Conservation (phyloP, 2,113 vertebrate species). For the Ornithorhynchus anatinus region DNA sequence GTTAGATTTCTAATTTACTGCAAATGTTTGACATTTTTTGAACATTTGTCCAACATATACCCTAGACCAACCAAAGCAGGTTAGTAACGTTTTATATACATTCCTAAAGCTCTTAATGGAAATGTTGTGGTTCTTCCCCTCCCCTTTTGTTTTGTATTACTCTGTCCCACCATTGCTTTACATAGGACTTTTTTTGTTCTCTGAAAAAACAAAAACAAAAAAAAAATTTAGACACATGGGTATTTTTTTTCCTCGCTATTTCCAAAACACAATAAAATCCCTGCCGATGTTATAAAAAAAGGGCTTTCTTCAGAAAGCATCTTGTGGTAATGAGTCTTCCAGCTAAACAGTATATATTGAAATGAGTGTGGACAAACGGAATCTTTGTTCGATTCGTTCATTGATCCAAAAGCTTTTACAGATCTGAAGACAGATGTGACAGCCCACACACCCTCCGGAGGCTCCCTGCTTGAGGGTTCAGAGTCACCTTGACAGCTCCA, state of each 20-base stretch:
- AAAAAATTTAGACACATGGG: background rate
- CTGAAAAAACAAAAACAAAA: background rate
- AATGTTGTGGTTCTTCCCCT: slow-evolving; percentile 24
- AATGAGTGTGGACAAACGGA: background rate
- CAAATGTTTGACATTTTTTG: slow-evolving; percentile 68
- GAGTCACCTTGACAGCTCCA: background rate
- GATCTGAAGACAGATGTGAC: background rate
- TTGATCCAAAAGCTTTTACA: background rate
- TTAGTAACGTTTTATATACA: slow-evolving; percentile 48
- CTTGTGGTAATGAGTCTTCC: background rate
- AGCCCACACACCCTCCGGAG: background rate
- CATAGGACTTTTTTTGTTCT: background rate
- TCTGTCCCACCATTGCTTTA: background rate
- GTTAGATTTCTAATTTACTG: slow-evolving; percentile 66
- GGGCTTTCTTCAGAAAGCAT: background rate
- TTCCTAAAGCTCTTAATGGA: slow-evolving; percentile 28
- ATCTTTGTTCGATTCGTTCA: background rate
- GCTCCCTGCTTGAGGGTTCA: background rate
- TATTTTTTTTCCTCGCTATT: background rate
- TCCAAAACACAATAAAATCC: background rate
- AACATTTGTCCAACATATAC: slow-evolving; percentile 58
- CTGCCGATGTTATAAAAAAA: background rate
- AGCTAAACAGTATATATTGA: background rate
- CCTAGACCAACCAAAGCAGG: slow-evolving; percentile 45
- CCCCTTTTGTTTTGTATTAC: slow-evolving; percentile 19